Base-by-base conservation (phyloP, 2,888 invertebrate species). In the Sicus ferrugineus region DNA sequence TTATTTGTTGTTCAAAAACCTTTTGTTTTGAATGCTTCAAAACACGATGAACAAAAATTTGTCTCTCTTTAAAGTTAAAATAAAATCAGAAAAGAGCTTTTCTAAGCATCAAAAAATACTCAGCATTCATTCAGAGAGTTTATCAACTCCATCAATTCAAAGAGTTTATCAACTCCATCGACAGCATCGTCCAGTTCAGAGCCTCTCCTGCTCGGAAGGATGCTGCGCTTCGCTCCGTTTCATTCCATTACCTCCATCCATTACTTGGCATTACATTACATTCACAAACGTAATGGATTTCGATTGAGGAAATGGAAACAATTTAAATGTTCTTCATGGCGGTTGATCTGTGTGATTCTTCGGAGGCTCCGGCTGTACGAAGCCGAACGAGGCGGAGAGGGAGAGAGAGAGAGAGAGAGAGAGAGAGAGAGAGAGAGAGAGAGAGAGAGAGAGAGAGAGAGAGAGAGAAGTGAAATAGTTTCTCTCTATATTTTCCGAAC, bases 281-380 rank as follows among this genome's bases (percentile, higher is more conserved):
- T 34, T 30, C 67, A 59, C 58, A 67, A 59, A 59, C 58, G 67
- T 67, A 58, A 48, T 67, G 34, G 64, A 64, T 61, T 67, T 68
- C 64, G 63, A 70, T 70, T 67, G 21, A n/a, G 42, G 52, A 48
- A 62, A 58, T 70, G 38, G 63, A 70, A 67, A 68, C 64, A 28
- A 21, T 67, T 70, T 67, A 42, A 67, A 63, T 58, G 64, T 54
- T 54, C 50, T 14, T 52, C 48, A 34, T 26, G 31, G 28, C 3
- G 16, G 58, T 61, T 16, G 14, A 56, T 30, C 42, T 21, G 26
- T 26, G 61, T n/a, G n/a, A n/a, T n/a, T 34, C 9, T 1, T 34
- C n/a, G 42, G 42, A 9, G 19, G 30, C 26, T 30, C 7, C n/a
- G 30, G 7, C 26, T 16, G n/a, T 30, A n/a, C 16, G 9, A 56